Evolutionary conservation across 64 coral and sea anemone genomes (phyloP), one percentile per base, ranked within the genome.

Genomic region (Montipora foliosa): DNA sequence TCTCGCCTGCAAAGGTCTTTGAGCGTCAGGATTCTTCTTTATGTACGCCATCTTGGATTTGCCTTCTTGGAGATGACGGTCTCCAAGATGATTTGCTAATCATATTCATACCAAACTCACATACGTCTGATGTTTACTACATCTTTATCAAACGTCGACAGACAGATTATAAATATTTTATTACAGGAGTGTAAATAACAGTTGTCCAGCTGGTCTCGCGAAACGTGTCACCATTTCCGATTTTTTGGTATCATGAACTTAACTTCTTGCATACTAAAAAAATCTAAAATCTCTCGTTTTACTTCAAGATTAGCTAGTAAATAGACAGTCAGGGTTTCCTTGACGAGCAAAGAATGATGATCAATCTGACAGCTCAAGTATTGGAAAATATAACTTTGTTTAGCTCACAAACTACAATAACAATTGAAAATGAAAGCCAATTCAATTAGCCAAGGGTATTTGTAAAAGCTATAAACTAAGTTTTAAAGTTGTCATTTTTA

Each of bases 11-110:
- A 97, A 55, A 13, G 95, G 95, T 78, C 76, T 97, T 10, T 72
- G 75, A 37, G 95, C 88, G 8, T 97, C 95, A 2, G 95, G 95
- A 68, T 97, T 97, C 74, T 97, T 97, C 92, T 97, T 97, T 20
- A 97, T 88, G 53, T 97, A 94, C 89, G 95, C 95, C 95, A 97
- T 97, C 74, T 97, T 97, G 95, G 83, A 94, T 94, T 71, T 61
- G 24, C 9, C 74, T 64, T 10, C 57, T 49, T 94, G 68, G 84
- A 90, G 78, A 97, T 88, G 88, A 68, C 22, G 47, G 92, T 97
- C 64, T 68, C 92, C 74, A 94, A 70, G 92, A 76, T 94, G n/a
- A 80, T 52, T 80, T 48, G 17, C 16, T 94, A 89, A 84, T 83
- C 48, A 67, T 77, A 89, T 94, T 89, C 87, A 57, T 77, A 51